Percentiles rank a stretch among this genome's conserved stretches.
These are phyloP conservation scores for Drosophila niveifrons DNA, from an alignment of 2,888 invertebrate species.

Conservation along the genomic window DNA sequence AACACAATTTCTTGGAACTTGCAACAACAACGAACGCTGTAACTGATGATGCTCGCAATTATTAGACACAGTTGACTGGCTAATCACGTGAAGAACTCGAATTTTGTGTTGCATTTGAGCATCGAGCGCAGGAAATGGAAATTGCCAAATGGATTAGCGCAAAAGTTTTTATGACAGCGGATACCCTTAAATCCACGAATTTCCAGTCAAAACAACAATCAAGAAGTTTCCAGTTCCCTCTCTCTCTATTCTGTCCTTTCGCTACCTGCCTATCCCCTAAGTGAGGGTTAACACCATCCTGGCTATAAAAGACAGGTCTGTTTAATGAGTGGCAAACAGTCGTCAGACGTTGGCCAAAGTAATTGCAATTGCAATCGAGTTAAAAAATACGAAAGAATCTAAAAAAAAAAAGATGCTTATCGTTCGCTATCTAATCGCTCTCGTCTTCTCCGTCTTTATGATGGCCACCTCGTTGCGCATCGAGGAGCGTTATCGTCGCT, in stretches of 20 bases:
- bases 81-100: conserved; percentile 33
- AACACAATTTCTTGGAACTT: background rate
- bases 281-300: background rate
- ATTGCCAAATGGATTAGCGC: conserved; percentile 66
- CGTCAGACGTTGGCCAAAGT: conserved; percentile 24
- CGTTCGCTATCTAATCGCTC: conserved; percentile 68
- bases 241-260: conserved; percentile 1
- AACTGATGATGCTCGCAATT: conserved; percentile 63
- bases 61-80: conserved; percentile 50
- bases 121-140: conserved; percentile 67
- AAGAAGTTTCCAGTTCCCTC: background rate
- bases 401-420: conserved; percentile 50
- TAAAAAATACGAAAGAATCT: too few species aligned
- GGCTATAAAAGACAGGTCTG: conserved; percentile 46
- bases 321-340: conserved; percentile 38
- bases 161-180: conserved; percentile 47
- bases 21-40: conserved; percentile 20
- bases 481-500: conserved; percentile 49
- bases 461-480: conserved; percentile 69
- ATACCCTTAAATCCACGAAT: conserved; percentile 17
- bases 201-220: background rate
- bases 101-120: conserved; percentile 20
- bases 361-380: conserved; percentile 23
- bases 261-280: background rate
- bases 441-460: conserved; percentile 73